Percentiles rank a stretch among this genome's conserved stretches.
These are phyloP conservation scores for Tarsius wallacei DNA, from an alignment of 2,797 vertebrate genomes.

Conservation along the genomic window DNA sequence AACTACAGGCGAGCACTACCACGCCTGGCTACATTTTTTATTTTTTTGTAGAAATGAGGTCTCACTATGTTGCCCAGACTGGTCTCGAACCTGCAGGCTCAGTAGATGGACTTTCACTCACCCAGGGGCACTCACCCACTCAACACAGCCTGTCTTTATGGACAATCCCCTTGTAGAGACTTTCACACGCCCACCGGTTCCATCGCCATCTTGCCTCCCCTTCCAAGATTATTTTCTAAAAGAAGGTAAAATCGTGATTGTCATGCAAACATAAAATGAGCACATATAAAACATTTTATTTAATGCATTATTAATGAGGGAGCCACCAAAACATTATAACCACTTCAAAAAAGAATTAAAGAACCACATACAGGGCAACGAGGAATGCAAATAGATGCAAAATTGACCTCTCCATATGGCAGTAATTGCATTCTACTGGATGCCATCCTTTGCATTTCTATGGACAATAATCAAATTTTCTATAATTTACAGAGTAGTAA, in stretches of 20 bases:
- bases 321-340: background rate
- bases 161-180: no score
- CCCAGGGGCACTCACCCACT: no score
- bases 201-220: no score
- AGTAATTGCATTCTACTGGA: slow-evolving; percentile 37
- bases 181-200: no score
- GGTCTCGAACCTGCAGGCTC: no score
- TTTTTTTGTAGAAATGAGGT: no score
- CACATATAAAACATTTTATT: slow-evolving; percentile 54
- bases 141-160: no score
- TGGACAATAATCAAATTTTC: slow-evolving; percentile 39
- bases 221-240: slow-evolving; percentile 30
- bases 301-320: slow-evolving; percentile 41
- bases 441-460: slow-evolving; percentile 57
- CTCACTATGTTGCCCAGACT: no score
- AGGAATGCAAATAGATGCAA: background rate
- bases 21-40: no score
- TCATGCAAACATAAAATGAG: slow-evolving; percentile 43
- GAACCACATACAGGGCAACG: background rate
- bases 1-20: no score
- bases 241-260: slow-evolving; percentile 34
- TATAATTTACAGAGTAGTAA: slow-evolving; percentile 36
- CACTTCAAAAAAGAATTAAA: slow-evolving; percentile 53
- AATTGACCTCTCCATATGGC: background rate
- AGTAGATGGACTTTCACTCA: no score